phyloP scores from a whole-genome alignment of 2,888 invertebrate species.

The Steinernema carpocapsae region DNA sequence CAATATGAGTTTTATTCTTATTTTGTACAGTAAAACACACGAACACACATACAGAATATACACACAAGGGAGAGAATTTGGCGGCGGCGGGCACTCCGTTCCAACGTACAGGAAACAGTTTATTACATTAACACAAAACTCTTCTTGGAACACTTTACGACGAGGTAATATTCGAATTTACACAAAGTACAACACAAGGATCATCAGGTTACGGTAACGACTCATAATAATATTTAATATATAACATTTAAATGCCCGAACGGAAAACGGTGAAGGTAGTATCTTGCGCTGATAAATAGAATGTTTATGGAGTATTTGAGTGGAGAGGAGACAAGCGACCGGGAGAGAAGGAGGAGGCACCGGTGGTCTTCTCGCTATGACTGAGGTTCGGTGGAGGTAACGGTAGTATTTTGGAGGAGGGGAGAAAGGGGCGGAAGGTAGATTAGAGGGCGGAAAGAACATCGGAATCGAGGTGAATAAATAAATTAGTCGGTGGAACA shows the following conservation, averaged over 20 bases:
- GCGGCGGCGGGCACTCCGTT: neutral
- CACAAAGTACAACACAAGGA: neutral
- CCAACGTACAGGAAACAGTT: too few relatives aligned
- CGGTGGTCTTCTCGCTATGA: too few relatives aligned
- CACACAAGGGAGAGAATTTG: neutral
- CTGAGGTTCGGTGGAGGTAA: neutral
- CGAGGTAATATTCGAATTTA: neutral
- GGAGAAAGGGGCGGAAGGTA: constrained; percentile 12
- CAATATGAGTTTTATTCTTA: too few relatives aligned
- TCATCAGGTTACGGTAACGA: neutral
- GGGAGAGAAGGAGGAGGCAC: too few relatives aligned
- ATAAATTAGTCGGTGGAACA: constrained; percentile 14
- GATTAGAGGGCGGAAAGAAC: constrained; percentile 7
- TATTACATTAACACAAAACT: neutral
- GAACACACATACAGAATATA: constrained; percentile 13
- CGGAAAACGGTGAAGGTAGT: constrained; percentile 29
- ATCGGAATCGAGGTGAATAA: constrained; percentile 31
- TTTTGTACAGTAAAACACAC: constrained; percentile 25
- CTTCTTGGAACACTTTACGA: neutral
- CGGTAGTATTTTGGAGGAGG: neutral
- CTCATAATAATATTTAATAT: neutral
- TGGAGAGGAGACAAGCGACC: neutral
- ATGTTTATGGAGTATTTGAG: constrained; percentile 28
- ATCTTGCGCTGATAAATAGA: constrained; percentile 13
- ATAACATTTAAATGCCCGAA: constrained; percentile 16